A percentile compares a stretch with the other conserved stretches of the same genome.
phyloP scores from a whole-genome alignment of 1,140 invertebrate genomes.

The Lepidurus arcticus region DNA sequence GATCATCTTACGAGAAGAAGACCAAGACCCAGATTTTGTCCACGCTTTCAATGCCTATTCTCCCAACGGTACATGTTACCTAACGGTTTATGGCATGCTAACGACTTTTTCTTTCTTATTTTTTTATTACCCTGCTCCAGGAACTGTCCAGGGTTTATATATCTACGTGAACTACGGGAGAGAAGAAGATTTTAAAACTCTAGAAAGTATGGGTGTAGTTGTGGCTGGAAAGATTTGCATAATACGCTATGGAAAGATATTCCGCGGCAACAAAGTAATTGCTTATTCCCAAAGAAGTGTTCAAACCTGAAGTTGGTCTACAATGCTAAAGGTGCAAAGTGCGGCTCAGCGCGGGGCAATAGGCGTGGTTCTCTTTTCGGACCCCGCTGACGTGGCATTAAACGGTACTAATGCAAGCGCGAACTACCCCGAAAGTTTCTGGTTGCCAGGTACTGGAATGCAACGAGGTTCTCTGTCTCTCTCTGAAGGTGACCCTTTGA shows the following conservation, averaged over 20 bases:
- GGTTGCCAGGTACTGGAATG: constrained; percentile 49
- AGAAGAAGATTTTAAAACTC: constrained; percentile 46
- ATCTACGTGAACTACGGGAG: constrained; percentile 52
- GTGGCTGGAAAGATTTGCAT: constrained; percentile 47
- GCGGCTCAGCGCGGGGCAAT: constrained; percentile 37
- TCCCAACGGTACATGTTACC: neutral
- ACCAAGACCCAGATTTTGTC: neutral
- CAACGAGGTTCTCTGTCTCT: constrained; percentile 44
- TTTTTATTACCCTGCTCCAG: neutral
- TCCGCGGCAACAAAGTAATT: constrained; percentile 49
- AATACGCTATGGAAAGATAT: constrained; percentile 50
- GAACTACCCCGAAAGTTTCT: constrained; percentile 47
- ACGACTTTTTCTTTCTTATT: neutral
- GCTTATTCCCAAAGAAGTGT: neutral
- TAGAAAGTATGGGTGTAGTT: constrained; percentile 41
- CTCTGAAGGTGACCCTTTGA: constrained; percentile 48
- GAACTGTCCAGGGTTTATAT: constrained; percentile 38
- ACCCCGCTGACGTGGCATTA: constrained; percentile 49
- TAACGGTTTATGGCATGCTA: neutral
- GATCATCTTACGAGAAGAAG: constrained; percentile 24
- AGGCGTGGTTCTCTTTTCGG: constrained; percentile 41
- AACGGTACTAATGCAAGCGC: constrained; percentile 37
- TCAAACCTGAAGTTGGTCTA: neutral
- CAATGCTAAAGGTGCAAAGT: constrained; percentile 35
- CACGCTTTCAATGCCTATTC: constrained; percentile 32